Evolutionary conservation across 92 coral and sea anemone species (phyloP).

Genomic region (Palythoa grandis): DNA sequence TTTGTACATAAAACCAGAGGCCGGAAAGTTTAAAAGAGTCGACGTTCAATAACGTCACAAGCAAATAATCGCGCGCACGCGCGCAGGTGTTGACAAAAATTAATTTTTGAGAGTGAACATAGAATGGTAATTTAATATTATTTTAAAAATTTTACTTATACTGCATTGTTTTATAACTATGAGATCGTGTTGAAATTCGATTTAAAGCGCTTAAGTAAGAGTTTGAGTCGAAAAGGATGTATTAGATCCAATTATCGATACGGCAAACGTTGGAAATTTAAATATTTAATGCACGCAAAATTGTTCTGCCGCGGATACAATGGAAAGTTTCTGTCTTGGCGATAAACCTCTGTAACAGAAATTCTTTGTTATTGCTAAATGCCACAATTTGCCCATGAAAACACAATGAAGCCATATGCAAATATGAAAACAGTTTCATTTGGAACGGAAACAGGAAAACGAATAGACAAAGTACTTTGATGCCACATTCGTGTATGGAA

Average conservation of each 20-base stretch:
- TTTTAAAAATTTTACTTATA: background rate
- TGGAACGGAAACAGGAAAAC: slow-evolving; percentile 1
- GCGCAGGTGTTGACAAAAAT: background rate
- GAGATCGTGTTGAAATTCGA: background rate
- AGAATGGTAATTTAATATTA: no score
- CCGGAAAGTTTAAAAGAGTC: background rate
- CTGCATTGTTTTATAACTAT: background rate
- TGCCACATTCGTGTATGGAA: background rate
- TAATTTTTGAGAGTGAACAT: background rate
- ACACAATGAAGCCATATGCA: slow-evolving; percentile 22
- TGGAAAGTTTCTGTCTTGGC: background rate
- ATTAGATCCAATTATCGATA: background rate
- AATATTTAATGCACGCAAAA: background rate
- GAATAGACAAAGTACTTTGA: background rate
- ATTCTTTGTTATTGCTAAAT: background rate
- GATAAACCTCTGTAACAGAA: background rate
- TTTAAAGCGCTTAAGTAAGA: background rate
- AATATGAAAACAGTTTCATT: slow-evolving; percentile 16
- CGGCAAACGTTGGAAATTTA: background rate
- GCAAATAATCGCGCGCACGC: slow-evolving; percentile 16
- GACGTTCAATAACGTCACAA: slow-evolving; percentile 16
- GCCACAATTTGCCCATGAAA: background rate
- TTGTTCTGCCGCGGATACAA: background rate
- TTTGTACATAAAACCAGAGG: slow-evolving; percentile 3
- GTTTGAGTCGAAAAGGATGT: background rate